Conservation (phyloP, 2,888 invertebrate genomes). For the Scotopteryx bipunctaria region DNA sequence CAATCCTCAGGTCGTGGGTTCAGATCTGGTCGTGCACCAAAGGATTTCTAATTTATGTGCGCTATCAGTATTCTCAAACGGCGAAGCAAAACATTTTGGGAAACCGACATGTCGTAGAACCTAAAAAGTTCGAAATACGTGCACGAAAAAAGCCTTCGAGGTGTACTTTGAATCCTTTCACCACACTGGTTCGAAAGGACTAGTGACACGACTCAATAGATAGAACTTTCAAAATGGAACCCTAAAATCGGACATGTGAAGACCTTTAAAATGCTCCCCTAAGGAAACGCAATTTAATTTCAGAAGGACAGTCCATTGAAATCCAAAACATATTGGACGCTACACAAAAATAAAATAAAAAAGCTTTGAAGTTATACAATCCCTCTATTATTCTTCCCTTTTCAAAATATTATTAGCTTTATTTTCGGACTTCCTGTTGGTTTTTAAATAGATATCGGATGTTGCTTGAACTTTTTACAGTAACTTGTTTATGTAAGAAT, state of each 20-base stretch:
- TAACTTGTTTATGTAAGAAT: no score
- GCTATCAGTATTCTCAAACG: no score
- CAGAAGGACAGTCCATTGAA: slow-evolving; percentile 70
- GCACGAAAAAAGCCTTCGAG: no score
- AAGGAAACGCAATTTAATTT: slow-evolving; percentile 76
- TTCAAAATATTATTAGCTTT: slow-evolving; percentile 66
- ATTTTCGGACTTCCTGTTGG: slow-evolving; percentile 45
- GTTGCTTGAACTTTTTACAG: background rate
- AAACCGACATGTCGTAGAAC: no score
- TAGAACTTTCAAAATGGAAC: slow-evolving; percentile 22
- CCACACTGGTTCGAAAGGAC: no score
- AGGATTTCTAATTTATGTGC: no score
- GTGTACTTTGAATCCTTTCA: no score
- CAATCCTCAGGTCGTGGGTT: no score
- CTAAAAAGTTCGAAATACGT: no score
- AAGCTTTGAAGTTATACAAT: slow-evolving; percentile 73
- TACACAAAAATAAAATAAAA: slow-evolving; percentile 53
- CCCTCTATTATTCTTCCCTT: slow-evolving; percentile 51
- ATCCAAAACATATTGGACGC: slow-evolving; percentile 77
- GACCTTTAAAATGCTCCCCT: slow-evolving; percentile 71
- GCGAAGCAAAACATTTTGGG: no score
- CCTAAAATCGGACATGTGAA: slow-evolving; percentile 62
- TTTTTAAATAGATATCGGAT: slow-evolving; percentile 38
- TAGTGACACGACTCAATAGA: no score
- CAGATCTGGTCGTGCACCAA: no score